Conservation (phyloP, 2,797 vertebrate species). For the Malurus leucopterus region DNA sequence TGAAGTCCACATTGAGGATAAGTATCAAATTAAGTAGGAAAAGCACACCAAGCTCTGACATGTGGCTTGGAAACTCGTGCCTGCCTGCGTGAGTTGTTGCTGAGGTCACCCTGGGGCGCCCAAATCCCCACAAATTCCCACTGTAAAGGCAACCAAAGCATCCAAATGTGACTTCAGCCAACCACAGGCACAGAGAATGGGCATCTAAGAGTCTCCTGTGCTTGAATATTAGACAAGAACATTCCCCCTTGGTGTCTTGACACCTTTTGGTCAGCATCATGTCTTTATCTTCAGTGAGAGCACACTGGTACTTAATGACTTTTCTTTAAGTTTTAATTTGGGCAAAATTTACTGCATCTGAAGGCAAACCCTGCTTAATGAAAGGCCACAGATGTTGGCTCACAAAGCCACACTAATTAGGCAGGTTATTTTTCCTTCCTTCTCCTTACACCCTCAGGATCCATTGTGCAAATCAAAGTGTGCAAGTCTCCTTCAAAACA, state of each 20-base stretch:
- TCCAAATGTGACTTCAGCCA: not conserved
- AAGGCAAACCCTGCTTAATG: not conserved
- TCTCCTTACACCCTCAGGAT: not conserved
- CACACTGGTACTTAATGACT: not conserved
- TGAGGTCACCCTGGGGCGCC: not conserved
- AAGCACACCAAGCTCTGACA: not conserved
- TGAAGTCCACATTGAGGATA: not conserved
- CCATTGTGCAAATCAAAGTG: not conserved
- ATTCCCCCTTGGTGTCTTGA: not conserved
- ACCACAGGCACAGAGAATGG: accelerated
- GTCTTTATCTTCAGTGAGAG: not conserved
- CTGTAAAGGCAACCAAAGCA: not conserved
- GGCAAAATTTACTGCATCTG: not conserved
- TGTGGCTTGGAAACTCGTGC: not conserved
- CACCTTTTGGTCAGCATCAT: not conserved
- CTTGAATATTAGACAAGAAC: not conserved
- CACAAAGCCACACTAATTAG: not conserved
- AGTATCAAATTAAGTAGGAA: not conserved
- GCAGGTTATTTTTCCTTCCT: not conserved
- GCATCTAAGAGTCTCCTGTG: too few relatives aligned
- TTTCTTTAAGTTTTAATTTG: not conserved
- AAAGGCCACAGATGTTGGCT: not conserved
- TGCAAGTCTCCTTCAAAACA: not conserved
- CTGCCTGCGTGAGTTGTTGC: not conserved
- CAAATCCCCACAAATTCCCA: not conserved